These are phyloP conservation scores for Caenorhabditis latens DNA, from an alignment of 1,140 invertebrate genomes.

Conservation along the genomic window DNA sequence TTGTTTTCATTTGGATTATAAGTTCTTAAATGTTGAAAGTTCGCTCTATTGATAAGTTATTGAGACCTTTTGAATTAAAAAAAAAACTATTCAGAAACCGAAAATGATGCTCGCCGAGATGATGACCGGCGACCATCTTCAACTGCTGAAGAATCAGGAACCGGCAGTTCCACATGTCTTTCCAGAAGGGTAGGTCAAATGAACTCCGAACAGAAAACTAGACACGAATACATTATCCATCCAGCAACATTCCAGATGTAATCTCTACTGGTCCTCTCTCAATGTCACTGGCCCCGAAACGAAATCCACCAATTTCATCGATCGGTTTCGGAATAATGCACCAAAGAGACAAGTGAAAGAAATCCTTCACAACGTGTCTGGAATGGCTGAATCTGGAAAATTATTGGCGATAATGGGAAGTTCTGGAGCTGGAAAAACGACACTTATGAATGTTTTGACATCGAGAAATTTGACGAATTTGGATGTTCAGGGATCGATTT, in stretches of 20 bases:
- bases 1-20: no score
- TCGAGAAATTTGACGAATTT: conserved; percentile 84
- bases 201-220: background rate
- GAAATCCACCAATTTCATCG: conserved; percentile 11
- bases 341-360: conserved; percentile 38
- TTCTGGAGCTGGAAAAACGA: conserved; percentile 93
- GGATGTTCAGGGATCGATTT: conserved; percentile 83
- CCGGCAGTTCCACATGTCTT: background rate
- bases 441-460: conserved; percentile 90
- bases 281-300: conserved; percentile 56
- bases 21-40: no score
- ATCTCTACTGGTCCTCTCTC: conserved; percentile 61
- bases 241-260: background rate
- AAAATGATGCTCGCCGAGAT: conserved; percentile 34
- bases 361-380: conserved; percentile 80
- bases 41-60: no score
- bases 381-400: conserved; percentile 89
- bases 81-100: background rate
- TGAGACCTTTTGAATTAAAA: no score
- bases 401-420: conserved; percentile 92
- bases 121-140: background rate
- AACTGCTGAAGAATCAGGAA: conserved; percentile 15
- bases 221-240: background rate
- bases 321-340: background rate
- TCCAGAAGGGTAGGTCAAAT: conserved; percentile 1